Percentiles rank a stretch among this genome's conserved stretches.
These are phyloP conservation scores for Drosophila greeni DNA, from an alignment of 2,888 invertebrate genomes.

Conservation along the genomic window DNA sequence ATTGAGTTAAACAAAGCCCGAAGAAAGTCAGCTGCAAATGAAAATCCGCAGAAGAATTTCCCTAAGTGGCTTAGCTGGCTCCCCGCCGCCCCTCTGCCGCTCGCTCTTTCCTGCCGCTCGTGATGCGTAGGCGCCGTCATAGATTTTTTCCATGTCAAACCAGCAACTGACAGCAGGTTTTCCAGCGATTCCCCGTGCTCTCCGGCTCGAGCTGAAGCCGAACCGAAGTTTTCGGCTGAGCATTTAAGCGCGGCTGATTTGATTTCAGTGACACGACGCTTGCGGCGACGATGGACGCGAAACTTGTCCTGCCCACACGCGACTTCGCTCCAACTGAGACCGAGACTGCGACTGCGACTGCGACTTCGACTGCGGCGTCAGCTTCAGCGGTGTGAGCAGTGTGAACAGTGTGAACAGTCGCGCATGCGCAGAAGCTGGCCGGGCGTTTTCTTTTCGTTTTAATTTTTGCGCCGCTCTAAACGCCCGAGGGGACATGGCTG, in stretches of 20 bases:
- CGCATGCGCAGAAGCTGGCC: conserved; percentile 66
- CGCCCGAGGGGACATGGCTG: conserved; percentile 56
- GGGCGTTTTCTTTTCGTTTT: conserved; percentile 32
- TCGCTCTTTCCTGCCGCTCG: conserved; percentile 30
- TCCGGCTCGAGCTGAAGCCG: conserved; percentile 32
- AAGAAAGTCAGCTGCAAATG: conserved; percentile 66
- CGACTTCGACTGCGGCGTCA: conserved; percentile 22
- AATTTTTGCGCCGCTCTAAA: conserved; percentile 48
- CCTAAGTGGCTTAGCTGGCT: conserved; percentile 68
- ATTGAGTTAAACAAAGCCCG: conserved; percentile 57
- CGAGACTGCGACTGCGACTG: conserved; percentile 4
- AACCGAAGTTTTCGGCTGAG: conserved; percentile 67
- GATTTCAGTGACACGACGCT: conserved; percentile 73
- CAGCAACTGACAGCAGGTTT: conserved; percentile 74
- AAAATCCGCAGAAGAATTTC: conserved; percentile 73
- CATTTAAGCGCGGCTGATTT: conserved; percentile 73
- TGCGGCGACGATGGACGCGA: conserved; percentile 55
- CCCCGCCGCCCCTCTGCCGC: conserved; percentile 7
- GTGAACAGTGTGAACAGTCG: conserved; percentile 21
- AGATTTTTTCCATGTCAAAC: conserved; percentile 70
- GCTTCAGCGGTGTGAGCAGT: conserved; percentile 18
- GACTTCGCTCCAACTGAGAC: conserved; percentile 17
- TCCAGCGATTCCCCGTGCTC: conserved; percentile 48
- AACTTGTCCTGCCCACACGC: conserved; percentile 58
- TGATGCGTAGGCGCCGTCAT: conserved; percentile 70